A percentile compares a stretch with the other conserved stretches of the same genome.
phyloP scores from a whole-genome alignment of 2,797 vertebrate genomes.

The Pelochelys cantorii region DNA sequence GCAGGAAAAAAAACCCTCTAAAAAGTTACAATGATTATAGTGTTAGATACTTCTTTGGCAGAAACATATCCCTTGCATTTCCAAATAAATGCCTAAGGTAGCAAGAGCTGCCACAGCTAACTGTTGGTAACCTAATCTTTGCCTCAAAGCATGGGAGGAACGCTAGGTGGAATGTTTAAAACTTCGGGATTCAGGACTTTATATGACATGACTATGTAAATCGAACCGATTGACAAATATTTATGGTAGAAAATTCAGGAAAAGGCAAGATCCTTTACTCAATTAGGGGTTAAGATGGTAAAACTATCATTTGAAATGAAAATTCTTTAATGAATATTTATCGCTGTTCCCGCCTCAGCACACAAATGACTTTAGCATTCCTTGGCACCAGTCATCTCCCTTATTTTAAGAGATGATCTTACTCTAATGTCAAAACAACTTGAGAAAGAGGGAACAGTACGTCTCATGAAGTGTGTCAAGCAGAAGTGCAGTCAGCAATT shows the following conservation, averaged over 20 bases:
- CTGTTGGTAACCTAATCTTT: conserved; percentile 40
- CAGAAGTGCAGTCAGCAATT: conserved; percentile 41
- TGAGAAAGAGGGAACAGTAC: conserved; percentile 60
- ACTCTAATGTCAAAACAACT: conserved; percentile 78
- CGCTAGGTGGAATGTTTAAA: conserved; percentile 35
- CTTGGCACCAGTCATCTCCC: conserved; percentile 41
- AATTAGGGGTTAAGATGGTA: conserved; percentile 41
- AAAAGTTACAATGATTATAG: conserved; percentile 41
- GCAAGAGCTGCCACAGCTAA: neutral
- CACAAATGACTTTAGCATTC: conserved; percentile 75
- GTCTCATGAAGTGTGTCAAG: conserved; percentile 45
- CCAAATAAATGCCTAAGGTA: conserved; percentile 47
- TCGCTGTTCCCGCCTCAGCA: neutral
- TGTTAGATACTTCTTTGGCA: conserved; percentile 61
- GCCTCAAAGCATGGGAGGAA: neutral
- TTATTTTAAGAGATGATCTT: conserved; percentile 71
- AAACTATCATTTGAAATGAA: conserved; percentile 71
- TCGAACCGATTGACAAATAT: conserved; percentile 8
- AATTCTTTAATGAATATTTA: conserved; percentile 73
- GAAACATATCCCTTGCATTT: conserved; percentile 37
- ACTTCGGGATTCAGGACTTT: conserved; percentile 21
- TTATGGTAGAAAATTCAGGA: conserved; percentile 43
- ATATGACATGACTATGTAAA: neutral
- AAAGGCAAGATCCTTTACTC: conserved; percentile 35
- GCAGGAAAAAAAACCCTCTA: conserved; percentile 44